These are phyloP conservation scores for Lamprotornis superbus DNA, from an alignment of 2,113 vertebrate genomes.

Conservation along the genomic window DNA sequence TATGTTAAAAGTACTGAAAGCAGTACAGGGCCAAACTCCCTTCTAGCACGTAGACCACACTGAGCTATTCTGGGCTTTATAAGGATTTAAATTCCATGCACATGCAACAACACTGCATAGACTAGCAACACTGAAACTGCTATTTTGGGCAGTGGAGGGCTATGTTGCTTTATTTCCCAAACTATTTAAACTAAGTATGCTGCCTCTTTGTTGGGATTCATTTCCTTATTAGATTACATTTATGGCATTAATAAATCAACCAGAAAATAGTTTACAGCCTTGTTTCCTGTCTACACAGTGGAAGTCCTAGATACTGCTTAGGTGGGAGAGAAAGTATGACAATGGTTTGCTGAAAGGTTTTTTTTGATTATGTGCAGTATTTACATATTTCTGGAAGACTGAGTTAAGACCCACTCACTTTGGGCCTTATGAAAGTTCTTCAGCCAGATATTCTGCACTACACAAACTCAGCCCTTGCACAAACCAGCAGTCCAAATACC, in stretches of 20 bases:
- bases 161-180: not conserved
- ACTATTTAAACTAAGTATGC: not conserved
- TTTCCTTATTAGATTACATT: conserved; percentile 5
- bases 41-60: not conserved
- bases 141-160: not conserved
- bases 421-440: not conserved
- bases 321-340: not conserved
- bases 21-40: not conserved
- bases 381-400: not conserved
- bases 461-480: not conserved
- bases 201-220: not conserved
- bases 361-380: not conserved
- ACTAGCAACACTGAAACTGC: not conserved
- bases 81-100: not conserved
- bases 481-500: not conserved
- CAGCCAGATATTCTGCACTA: not conserved
- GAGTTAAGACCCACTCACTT: not conserved
- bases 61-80: not conserved
- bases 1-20: not conserved
- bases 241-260: not conserved
- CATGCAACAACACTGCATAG: not conserved
- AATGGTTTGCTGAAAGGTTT: not conserved
- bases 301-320: not conserved
- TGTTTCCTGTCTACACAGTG: not conserved
- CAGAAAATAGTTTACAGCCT: not conserved